Evolutionary conservation across 2,888 invertebrate species (phyloP).

Genomic region (Polyploca ridens): DNA sequence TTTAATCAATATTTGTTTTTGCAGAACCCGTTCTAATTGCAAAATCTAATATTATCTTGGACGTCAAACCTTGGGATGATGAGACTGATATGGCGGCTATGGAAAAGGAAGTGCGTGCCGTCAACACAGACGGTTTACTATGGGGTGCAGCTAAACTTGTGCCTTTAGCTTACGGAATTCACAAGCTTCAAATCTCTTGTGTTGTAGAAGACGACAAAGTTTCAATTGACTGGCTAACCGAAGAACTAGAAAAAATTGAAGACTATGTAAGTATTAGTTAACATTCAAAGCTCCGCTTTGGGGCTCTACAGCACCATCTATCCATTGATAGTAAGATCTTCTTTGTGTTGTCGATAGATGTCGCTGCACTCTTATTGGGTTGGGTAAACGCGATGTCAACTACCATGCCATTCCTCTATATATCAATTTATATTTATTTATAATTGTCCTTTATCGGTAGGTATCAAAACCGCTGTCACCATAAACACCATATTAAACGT

Average conservation of each 20-base stretch:
- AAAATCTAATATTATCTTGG: slow-evolving; percentile 96
- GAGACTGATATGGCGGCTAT: slow-evolving; percentile 96
- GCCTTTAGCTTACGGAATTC: slow-evolving; percentile 95
- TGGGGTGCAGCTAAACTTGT: slow-evolving; percentile 98
- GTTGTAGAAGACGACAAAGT: slow-evolving; percentile 99
- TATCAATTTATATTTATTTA: too few species aligned
- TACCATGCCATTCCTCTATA: too few species aligned
- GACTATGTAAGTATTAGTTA: slow-evolving; percentile 87
- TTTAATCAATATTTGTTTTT: slow-evolving; percentile 25
- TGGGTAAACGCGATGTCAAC: too few species aligned
- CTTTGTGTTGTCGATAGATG: too few species aligned
- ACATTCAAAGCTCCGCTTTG: too few species aligned
- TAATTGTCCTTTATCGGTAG: too few species aligned
- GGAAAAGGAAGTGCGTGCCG: slow-evolving; percentile 91
- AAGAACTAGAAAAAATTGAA: slow-evolving; percentile 93
- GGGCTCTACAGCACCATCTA: too few species aligned
- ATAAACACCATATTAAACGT: too few species aligned
- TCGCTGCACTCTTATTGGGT: too few species aligned
- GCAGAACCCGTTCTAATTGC: slow-evolving; percentile 94
- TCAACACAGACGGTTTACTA: slow-evolving; percentile 92
- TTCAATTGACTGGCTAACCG: slow-evolving; percentile 93
- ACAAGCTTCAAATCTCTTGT: slow-evolving; percentile 95
- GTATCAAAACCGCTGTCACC: too few species aligned
- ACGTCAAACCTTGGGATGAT: slow-evolving; percentile 97
- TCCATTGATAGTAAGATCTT: too few species aligned